Percentiles rank a stretch among this genome's conserved stretches.
These are phyloP conservation scores for Theretra japonica DNA, from an alignment of 2,888 invertebrate species.

Conservation along the genomic window DNA sequence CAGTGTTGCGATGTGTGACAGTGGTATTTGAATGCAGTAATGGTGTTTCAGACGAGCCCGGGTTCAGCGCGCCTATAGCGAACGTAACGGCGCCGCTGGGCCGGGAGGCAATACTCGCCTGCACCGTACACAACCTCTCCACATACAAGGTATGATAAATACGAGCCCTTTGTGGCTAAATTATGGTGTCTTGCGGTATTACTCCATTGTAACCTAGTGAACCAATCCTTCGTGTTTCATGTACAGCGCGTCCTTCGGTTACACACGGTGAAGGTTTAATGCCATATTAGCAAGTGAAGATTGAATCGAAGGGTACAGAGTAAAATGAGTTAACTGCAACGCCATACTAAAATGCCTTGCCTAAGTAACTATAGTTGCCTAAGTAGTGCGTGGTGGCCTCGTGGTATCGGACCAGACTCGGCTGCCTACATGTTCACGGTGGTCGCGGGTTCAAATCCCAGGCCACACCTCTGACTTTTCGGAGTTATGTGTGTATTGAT, in stretches of 20 bases:
- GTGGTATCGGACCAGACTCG: too few relatives aligned
- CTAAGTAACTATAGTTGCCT: too few relatives aligned
- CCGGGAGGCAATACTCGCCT: constrained; percentile 92
- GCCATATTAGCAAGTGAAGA: not conserved
- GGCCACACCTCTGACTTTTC: too few relatives aligned
- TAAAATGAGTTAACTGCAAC: too few relatives aligned
- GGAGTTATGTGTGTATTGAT: too few relatives aligned
- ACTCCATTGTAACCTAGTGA: not conserved
- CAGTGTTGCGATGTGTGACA: not conserved
- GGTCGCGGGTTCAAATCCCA: too few relatives aligned
- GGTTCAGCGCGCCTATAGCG: constrained; percentile 91
- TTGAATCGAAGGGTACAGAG: too few relatives aligned
- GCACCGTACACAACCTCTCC: constrained; percentile 92
- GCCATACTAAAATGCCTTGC: too few relatives aligned
- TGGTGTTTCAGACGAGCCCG: constrained; percentile 88
- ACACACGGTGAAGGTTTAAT: not conserved
- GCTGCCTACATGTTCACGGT: too few relatives aligned
- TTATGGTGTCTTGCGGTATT: not conserved
- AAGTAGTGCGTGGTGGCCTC: too few relatives aligned
- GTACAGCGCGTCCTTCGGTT: not conserved
- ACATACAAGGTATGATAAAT: constrained; percentile 89
- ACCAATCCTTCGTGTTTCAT: not conserved
- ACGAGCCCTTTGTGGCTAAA: constrained; percentile 9
- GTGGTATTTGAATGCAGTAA: constrained; percentile 28
- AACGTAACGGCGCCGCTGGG: constrained; percentile 94